Conservation (phyloP, 2,113 vertebrate species). For the Ophiodon elongatus region DNA sequence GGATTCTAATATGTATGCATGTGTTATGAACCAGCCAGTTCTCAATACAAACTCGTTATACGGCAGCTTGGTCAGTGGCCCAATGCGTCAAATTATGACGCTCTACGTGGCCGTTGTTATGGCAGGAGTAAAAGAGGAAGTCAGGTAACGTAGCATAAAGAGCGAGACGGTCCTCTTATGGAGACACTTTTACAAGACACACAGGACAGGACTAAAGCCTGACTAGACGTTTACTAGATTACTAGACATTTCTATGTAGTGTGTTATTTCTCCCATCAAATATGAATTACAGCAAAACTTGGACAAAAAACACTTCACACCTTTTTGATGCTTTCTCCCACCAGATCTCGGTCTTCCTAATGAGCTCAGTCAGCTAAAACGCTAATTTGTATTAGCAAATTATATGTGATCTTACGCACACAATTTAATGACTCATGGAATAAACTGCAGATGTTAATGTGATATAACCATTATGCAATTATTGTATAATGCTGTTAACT, state of each 20-base stretch:
- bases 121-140: no score
- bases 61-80: no score
- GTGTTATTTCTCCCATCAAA: not conserved
- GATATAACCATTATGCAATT: not conserved
- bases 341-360: not conserved
- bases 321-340: not conserved
- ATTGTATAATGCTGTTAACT: not conserved
- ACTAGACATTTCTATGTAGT: not conserved
- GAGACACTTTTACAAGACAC: not conserved
- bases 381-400: not conserved
- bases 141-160: no score
- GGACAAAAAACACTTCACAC: not conserved
- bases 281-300: not conserved
- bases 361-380: not conserved
- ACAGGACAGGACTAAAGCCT: no score
- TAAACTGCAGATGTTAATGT: not conserved
- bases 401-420: not conserved
- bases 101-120: no score
- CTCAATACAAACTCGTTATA: no score
- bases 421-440: not conserved
- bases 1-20: not conserved
- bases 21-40: not conserved
- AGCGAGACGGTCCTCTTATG: no score
- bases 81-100: no score
- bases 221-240: no score